phyloP scores from a whole-genome alignment of 2,888 invertebrate species.

The Thyatira batis region DNA sequence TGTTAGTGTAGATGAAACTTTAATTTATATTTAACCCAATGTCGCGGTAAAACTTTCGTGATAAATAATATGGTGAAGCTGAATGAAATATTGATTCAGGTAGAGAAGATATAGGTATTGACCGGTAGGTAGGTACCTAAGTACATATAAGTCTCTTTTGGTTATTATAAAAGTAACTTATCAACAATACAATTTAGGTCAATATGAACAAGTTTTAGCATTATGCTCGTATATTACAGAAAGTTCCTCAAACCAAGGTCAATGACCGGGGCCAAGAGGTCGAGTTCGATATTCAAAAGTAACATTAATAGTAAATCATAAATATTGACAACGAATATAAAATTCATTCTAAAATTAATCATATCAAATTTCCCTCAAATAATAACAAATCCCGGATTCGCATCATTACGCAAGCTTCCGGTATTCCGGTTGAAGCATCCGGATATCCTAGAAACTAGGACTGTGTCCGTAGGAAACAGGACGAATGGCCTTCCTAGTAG shows the following conservation, averaged over 20 bases:
- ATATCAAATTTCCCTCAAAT: background rate
- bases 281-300: background rate
- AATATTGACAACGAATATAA: background rate
- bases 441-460: constrained; percentile 27
- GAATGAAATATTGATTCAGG: too few relatives aligned
- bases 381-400: constrained; percentile 3
- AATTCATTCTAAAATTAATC: too few relatives aligned
- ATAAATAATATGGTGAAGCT: too few relatives aligned
- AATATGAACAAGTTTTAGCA: background rate
- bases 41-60: too few relatives aligned
- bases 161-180: background rate
- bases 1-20: too few relatives aligned
- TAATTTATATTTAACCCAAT: too few relatives aligned
- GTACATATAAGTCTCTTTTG: background rate
- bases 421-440: constrained; percentile 11
- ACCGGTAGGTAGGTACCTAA: background rate
- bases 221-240: background rate
- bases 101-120: too few relatives aligned
- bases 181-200: background rate
- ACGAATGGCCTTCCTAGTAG: constrained; percentile 10
- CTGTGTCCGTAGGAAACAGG: constrained; percentile 14
- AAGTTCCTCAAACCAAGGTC: constrained; percentile 23
- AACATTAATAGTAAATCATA: background rate
- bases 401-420: constrained; percentile 20
- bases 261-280: constrained; percentile 19